Evolutionary conservation across 1,140 invertebrate genomes (phyloP).

Genomic region (Pinna nobilis): DNA sequence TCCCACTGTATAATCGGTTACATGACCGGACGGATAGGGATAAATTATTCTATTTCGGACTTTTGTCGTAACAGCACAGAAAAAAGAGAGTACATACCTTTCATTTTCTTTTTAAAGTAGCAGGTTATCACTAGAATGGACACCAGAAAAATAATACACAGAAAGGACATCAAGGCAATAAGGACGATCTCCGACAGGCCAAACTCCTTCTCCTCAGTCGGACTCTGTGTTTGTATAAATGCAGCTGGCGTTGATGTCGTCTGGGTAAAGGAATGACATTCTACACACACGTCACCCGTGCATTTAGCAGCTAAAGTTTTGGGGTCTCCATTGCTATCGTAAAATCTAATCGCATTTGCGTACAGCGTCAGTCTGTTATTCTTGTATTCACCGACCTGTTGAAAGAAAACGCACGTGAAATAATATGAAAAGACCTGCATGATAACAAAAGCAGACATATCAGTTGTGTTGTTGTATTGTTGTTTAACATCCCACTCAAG

Average conservation of each 20-base stretch:
- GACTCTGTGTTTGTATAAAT: neutral
- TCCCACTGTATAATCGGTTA: neutral
- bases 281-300: constrained; percentile 19
- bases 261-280: constrained; percentile 15
- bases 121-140: constrained; percentile 34
- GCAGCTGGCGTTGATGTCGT: constrained; percentile 1
- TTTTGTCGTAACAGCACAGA: neutral
- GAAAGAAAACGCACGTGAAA: neutral
- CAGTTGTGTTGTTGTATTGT: no score
- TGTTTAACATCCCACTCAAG: no score
- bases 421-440: neutral
- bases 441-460: neutral
- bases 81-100: constrained; percentile 27
- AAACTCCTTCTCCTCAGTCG: constrained; percentile 22
- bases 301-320: constrained; percentile 30
- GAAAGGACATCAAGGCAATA: constrained; percentile 40
- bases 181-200: constrained; percentile 44
- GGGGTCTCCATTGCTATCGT: constrained; percentile 17
- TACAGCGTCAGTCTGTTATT: constrained; percentile 23
- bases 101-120: constrained; percentile 44
- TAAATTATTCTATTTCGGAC: neutral
- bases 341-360: constrained; percentile 31
- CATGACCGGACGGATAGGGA: neutral
- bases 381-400: constrained; percentile 53
- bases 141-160: constrained; percentile 46